Base-by-base conservation (phyloP, 2,888 invertebrate species). In the Dexiosoma caninum region DNA sequence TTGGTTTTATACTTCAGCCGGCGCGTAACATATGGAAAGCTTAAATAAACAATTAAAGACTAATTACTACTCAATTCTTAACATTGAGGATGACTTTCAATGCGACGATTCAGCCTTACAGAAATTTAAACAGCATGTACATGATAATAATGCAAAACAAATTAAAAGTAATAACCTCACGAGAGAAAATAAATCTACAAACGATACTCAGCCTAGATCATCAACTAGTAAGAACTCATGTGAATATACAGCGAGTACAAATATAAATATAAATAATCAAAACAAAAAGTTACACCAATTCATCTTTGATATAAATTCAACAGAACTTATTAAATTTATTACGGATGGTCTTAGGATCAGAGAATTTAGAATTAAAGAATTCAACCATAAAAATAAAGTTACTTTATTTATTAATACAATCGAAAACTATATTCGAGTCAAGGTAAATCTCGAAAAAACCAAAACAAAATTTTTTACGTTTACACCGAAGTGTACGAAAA, bases 41-140 rank as follows among this genome's bases (percentile, higher is more conserved):
- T 12, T 21, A 37, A 51, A 49, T 27, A 66, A 51, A 40, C 14
- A 37, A 32, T 51, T 35, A 37, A 66, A 40, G 66, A 66, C 51
- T 51, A 51, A 66, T 23, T 51, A 51, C 9, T 66, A 66, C 27
- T 37, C 51, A 49, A 21, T 66, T 51, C 27, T 51, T 37, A 10
- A 12, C 51, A n/a, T 16, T 27, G 46, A 35, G 7, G 35, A 46
- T 49, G 37, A 66, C 16, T 66, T 51, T 49, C 32, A 35, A 37
- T 51, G 37, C 23, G 23, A 37, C 14, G 37, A 32, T 23, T 19
- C 7, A 12, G 51, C 21, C 10, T 40, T 51, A 2, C 23, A 49
- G 14, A 23, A 66, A 37, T 51, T 49, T 27, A 66, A 51, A 51
- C 7, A 66, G 37, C 66, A 51, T n/a, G 14, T 66, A 14, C 16